phyloP scores from a whole-genome alignment of 1,140 invertebrate genomes.

The Drosophila pseudoananassae region DNA sequence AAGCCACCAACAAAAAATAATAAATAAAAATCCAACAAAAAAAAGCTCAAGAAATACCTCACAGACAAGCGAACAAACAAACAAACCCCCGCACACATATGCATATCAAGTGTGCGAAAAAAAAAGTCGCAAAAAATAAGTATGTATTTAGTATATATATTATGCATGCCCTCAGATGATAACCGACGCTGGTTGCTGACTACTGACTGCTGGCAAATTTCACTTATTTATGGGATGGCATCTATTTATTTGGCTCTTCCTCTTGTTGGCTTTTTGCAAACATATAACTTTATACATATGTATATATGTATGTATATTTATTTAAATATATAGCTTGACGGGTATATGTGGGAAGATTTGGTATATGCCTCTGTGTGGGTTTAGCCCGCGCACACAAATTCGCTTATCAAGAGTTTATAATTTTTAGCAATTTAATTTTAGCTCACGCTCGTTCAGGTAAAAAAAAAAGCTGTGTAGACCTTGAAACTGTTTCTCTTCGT shows the following conservation, averaged over 20 bases:
- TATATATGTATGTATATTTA: no score
- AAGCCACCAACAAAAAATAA: slow-evolving; percentile 33
- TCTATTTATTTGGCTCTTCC: slow-evolving; percentile 49
- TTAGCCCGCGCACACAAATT: slow-evolving; percentile 18
- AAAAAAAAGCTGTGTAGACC: slow-evolving; percentile 18
- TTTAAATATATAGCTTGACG: slow-evolving; percentile 4
- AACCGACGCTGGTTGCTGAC: slow-evolving; percentile 39
- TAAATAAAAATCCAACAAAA: slow-evolving; percentile 35
- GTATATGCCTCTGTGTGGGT: slow-evolving; percentile 1
- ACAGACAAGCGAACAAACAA: slow-evolving; percentile 24
- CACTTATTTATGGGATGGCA: slow-evolving; percentile 57
- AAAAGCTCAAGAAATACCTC: slow-evolving; percentile 14
- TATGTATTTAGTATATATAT: slow-evolving; percentile 44
- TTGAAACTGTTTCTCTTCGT: slow-evolving; percentile 35
- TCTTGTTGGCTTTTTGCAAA: slow-evolving; percentile 44
- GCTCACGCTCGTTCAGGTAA: slow-evolving; percentile 43
- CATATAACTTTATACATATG: slow-evolving; percentile 15
- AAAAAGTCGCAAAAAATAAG: slow-evolving; percentile 47
- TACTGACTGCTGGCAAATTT: slow-evolving; percentile 33
- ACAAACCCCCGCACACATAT: slow-evolving; percentile 14
- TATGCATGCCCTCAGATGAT: slow-evolving; percentile 60
- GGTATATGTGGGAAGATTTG: slow-evolving; percentile 1
- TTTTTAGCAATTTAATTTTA: slow-evolving; percentile 57
- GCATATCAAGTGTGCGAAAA: slow-evolving; percentile 53
- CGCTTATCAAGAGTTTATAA: slow-evolving; percentile 61